Evolutionary conservation across 1,140 invertebrate species (phyloP).

Genomic region (Globodera rostochiensis): DNA sequence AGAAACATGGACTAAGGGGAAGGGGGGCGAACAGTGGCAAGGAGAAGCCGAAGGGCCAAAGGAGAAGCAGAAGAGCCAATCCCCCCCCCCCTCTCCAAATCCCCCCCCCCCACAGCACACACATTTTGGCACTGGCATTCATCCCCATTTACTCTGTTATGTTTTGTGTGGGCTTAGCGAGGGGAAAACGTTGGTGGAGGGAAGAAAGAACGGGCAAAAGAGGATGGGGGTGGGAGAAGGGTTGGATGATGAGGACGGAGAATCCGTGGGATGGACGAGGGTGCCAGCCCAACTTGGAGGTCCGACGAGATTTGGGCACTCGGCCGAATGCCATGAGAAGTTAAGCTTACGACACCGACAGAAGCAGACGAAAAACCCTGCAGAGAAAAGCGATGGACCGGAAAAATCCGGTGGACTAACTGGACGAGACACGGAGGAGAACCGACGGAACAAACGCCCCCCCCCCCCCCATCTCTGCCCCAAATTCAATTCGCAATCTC

Average conservation of each 20-base stretch:
- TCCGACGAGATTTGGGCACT: background rate
- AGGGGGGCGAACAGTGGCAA: background rate
- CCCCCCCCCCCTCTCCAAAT: background rate
- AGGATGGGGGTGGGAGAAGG: background rate
- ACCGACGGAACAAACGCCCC: background rate
- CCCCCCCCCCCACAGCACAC: background rate
- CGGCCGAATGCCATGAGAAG: background rate
- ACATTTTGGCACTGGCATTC: conserved; percentile 1
- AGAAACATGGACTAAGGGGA: background rate
- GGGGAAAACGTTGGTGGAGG: background rate
- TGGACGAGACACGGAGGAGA: background rate
- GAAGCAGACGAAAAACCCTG: background rate
- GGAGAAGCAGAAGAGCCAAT: background rate
- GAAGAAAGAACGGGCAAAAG: background rate
- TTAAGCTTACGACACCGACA: background rate
- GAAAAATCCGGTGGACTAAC: too few species aligned
- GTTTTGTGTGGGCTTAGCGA: background rate
- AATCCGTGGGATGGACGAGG: background rate
- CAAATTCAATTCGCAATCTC: background rate
- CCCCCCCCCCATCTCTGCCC: conserved; percentile 2
- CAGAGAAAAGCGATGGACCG: background rate
- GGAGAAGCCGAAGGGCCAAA: background rate
- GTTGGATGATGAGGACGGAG: background rate
- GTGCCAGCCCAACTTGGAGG: background rate
- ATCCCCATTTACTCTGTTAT: background rate